Base-by-base conservation (phyloP, 2,888 invertebrate species). In the Caenorhabditis becei region DNA sequence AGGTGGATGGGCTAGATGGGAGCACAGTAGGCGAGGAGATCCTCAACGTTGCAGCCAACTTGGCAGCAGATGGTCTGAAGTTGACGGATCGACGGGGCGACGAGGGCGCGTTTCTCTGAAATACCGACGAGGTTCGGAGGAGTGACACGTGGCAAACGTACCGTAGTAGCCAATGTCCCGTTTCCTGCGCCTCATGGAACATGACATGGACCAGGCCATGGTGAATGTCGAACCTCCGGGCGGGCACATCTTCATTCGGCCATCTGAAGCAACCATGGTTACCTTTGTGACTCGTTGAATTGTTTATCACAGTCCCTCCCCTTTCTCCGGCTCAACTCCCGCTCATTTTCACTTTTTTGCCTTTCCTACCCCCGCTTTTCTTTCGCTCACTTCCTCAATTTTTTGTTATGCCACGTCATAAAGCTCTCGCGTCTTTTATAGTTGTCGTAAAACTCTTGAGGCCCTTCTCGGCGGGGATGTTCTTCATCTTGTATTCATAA, bases 131-230 rank as follows among this genome's bases (percentile, higher is more conserved):
- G n/a, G n/a, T n/a, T n/a, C n/a, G n/a, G n/a, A n/a, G 4, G 24
- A 26, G 26, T n/a, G 2, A 23, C 24, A 26, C 26, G 28, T 54
- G 41, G 44, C 23, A 16, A 26, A 53, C 41, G 28, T 47, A 56
- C 58, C 59, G 63, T 65, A 74, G 14, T 47, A 51, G 14, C 56
- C 69, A 63, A 66, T 44, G 11, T 78, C 75, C 10, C 87, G 63
- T 75, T 85, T 85, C 58, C 83, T 77, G 32, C 85, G 78, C 35
- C 86, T 66, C 87, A 87, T 88, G 16, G 82, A 78, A 65, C 88
- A 88, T 32, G 85, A 77, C 86, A 88, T 84, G 37, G 81, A 80
- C 88, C 87, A 88, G 3, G 88, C 87, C 83, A 88, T 85, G n/a
- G 85, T 86, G 83, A 88, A 88, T 5, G 84, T 81, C 16, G 77